A percentile compares a stretch with the other conserved stretches of the same genome.
These are phyloP conservation scores for Gorsachius magnificus DNA, from an alignment of 2,797 vertebrate species.

Conservation along the genomic window DNA sequence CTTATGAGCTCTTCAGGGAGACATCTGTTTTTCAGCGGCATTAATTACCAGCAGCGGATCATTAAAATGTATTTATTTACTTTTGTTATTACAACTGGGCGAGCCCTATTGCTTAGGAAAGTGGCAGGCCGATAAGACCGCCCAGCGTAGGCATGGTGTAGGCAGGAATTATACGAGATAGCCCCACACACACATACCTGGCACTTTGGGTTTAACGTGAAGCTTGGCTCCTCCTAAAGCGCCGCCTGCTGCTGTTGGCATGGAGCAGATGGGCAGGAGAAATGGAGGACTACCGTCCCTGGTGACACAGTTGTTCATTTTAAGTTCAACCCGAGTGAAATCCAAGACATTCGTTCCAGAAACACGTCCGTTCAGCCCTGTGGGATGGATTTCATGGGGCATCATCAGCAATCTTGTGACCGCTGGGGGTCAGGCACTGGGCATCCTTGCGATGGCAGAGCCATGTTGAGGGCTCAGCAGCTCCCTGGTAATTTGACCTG, in stretches of 20 bases:
- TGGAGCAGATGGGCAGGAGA: not conserved
- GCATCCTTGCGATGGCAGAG: accelerated
- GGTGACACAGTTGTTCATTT: not conserved
- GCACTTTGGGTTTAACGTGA: not conserved
- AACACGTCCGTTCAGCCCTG: accelerated
- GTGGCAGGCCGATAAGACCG: not conserved
- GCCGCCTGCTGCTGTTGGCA: not conserved
- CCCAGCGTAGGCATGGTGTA: not conserved
- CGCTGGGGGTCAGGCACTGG: too few species aligned
- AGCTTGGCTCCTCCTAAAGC: not conserved
- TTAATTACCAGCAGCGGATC: slow-evolving; percentile 44
- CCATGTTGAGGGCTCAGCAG: not conserved
- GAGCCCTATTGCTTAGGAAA: slow-evolving; percentile 32
- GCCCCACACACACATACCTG: not conserved
- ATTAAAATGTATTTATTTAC: slow-evolving; percentile 60
- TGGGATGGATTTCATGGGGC: not conserved
- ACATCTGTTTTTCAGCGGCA: slow-evolving; percentile 61
- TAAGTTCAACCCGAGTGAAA: accelerated
- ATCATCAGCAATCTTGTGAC: not conserved
- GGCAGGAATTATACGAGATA: not conserved
- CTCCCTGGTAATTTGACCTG: not conserved
- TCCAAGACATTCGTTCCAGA: not conserved
- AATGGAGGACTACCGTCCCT: accelerated
- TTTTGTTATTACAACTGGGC: slow-evolving; percentile 50
- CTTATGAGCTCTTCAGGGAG: slow-evolving; percentile 36